Evolutionary conservation across 2,888 invertebrate genomes (phyloP).

Genomic region (Plebejus anna): DNA sequence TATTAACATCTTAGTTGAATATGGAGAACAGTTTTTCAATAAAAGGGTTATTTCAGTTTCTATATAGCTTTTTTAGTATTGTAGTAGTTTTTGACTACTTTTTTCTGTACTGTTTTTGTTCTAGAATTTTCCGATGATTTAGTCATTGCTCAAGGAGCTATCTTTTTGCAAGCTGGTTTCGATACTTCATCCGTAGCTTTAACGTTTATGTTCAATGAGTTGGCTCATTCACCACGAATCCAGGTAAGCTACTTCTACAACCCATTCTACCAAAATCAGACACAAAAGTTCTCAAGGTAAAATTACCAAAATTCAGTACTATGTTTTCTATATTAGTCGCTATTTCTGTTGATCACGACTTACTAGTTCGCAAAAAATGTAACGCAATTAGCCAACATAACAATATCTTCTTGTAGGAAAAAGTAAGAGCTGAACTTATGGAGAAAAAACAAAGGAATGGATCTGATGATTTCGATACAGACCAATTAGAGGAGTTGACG

Average conservation of each 20-base stretch:
- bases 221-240: neutral
- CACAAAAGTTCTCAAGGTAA: too few relatives aligned
- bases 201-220: conserved; percentile 18
- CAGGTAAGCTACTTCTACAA: neutral
- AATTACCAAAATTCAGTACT: too few relatives aligned
- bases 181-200: conserved; percentile 48
- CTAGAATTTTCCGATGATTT: conserved; percentile 34
- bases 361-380: too few relatives aligned
- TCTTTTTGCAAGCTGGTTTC: conserved; percentile 51
- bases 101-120: neutral
- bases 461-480: conserved; percentile 40
- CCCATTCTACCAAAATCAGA: neutral
- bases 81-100: neutral
- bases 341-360: too few relatives aligned
- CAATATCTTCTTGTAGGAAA: neutral
- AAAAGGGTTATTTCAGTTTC: too few relatives aligned
- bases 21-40: too few relatives aligned
- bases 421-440: conserved; percentile 35
- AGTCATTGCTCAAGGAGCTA: conserved; percentile 46
- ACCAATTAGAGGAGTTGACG: conserved; percentile 39
- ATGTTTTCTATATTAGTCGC: too few relatives aligned
- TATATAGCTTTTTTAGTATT: neutral
- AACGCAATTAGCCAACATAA: neutral
- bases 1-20: too few relatives aligned
- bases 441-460: conserved; percentile 33